Base-by-base conservation (phyloP, 2,797 vertebrate genomes). In the Alauda arvensis region DNA sequence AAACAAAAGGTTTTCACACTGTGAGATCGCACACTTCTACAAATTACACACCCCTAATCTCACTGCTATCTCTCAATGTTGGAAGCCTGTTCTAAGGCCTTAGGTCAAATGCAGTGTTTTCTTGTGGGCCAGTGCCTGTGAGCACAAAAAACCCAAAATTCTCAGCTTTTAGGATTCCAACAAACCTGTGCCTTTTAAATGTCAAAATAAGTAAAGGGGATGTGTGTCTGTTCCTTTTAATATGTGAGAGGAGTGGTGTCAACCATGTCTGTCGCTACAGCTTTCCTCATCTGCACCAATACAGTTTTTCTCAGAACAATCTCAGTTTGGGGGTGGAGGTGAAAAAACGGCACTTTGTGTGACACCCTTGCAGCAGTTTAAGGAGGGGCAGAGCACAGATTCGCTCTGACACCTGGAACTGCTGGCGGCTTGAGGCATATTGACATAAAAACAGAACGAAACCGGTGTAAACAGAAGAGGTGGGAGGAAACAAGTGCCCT, bases 191-290 rank as follows among this genome's bases (percentile, higher is more conserved):
- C 40, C 43, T 69, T 74, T 40, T 48, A 45, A 20, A 78, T 61
- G 33, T 26, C 46, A 40, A 78, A 68, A 33, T 53, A 60, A 53
- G 19, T 48, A 57, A 85, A 46, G 10, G 19, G 15, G 21, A 39
- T 0, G 0, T 6, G 8, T 12, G 9, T 26, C 24, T 42, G 6
- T 55, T 34, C 20, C 24, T 82, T 82, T 59, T 59, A 43, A 53
- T 29, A n/a, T 9, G 28, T 2, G 29, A 39, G 52, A 26, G 13
- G 21, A 65, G 26, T 6, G 2, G 3, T 46, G 26, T 45, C 28
- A 59, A 57, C 18, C 2, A 1, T 45, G 5, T 28, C 24, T 29
- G 65, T 86, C 76, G 15, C 49, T 83, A 62, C 24, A 43, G 26
- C 24, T 46, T 71, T 75, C 42, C 34, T 80, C 37, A 52, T 49